Evolutionary conservation across 2,113 vertebrate genomes (phyloP).

Genomic region (Catharus fuscescens): DNA sequence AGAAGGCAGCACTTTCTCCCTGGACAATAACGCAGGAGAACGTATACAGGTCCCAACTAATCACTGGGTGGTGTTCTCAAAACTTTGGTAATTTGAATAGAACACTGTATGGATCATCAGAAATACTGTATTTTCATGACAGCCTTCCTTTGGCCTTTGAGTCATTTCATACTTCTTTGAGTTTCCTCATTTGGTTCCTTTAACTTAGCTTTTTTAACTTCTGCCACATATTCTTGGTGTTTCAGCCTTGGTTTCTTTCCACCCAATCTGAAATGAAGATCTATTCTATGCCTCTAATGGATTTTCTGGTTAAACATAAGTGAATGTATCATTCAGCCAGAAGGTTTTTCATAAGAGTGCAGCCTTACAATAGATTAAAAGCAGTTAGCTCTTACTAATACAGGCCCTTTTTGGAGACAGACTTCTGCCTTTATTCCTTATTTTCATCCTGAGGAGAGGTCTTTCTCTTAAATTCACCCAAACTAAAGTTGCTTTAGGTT

Average conservation of each 20-base stretch:
- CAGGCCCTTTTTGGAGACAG: not conserved
- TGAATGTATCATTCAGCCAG: slow-evolving; percentile 50
- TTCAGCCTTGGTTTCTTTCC: slow-evolving; percentile 14
- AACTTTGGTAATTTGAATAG: not conserved
- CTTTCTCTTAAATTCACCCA: not conserved
- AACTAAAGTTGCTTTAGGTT: not conserved
- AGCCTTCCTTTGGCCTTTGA: not conserved
- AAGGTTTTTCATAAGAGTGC: slow-evolving; percentile 28
- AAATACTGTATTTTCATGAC: not conserved
- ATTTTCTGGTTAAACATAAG: slow-evolving; percentile 55
- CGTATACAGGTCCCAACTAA: not conserved
- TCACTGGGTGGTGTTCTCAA: not conserved
- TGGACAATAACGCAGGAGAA: not conserved
- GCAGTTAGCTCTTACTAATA: slow-evolving; percentile 25
- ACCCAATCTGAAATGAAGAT: slow-evolving; percentile 39
- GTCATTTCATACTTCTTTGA: not conserved
- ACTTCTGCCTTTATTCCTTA: not conserved
- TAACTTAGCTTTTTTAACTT: not conserved
- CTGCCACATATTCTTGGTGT: not conserved
- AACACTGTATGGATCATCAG: not conserved
- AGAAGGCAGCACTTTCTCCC: not conserved
- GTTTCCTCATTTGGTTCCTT: not conserved
- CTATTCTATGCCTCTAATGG: slow-evolving; percentile 54
- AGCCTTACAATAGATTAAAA: slow-evolving; percentile 58
- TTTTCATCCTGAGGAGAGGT: not conserved